Base-by-base conservation (phyloP, 23 tunicate species). In the Styela plicata region DNA sequence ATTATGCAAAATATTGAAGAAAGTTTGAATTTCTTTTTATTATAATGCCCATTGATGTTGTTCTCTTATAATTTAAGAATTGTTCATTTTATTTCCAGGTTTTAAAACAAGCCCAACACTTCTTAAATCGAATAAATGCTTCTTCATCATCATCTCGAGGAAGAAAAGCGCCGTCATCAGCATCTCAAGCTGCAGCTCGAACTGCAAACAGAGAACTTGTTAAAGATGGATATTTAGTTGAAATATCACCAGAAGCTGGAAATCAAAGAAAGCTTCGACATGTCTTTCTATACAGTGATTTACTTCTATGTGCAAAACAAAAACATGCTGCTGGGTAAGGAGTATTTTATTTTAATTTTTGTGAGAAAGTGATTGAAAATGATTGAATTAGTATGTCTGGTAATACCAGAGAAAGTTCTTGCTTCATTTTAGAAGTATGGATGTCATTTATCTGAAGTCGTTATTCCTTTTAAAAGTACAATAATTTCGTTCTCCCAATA, bases 191-290 rank as follows among this genome's bases (percentile, higher is more conserved):
- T 23, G 97, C 97, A 26, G 88, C 91, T 3, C 37, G 97, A 74
- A 74, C 78, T 0, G 97, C 97, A 1, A 83, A 91, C 64, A 85
- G 97, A 5, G 91, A 87, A 36, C 86, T 87, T n/a, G 84, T 91
- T 44, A 91, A 91, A 74, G 91, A 91, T 52, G 97, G 97, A 64
- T 91, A 87, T 64, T 52, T 91, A 69, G 97, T 91, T 53, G 97
- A 91, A 83, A 88, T 91, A 22, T 76, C 81, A 1, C 27, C 81
- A 7, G 81, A 76, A 25, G 81, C 63, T 29, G 81, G 64, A 44
- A 76, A n/a, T 57, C 81, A 76, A 2, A 53, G 97, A 52, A 91
- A 91, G 37, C 74, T 91, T 31, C 74, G 97, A 7, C 97, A 91
- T 67, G 89, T 90, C 57, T 91, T 91, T 79, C 88, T 91, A 53